These are phyloP conservation scores for Agrypnus murinus DNA, from an alignment of 2,888 invertebrate species.

Conservation along the genomic window DNA sequence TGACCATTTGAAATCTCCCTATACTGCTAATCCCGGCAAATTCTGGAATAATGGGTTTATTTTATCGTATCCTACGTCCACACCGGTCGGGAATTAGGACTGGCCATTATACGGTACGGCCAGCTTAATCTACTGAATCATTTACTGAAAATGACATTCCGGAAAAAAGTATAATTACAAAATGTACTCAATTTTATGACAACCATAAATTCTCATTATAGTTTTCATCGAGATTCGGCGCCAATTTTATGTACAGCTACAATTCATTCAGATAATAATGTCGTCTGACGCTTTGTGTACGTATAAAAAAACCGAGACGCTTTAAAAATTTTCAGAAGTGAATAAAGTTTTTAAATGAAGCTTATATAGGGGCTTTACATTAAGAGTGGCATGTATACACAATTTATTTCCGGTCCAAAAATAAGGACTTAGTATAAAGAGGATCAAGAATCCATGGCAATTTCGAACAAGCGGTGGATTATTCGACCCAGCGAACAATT, in stretches of 20 bases:
- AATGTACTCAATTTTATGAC: slow-evolving; percentile 46
- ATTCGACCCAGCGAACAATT: slow-evolving; percentile 52
- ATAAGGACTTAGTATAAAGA: slow-evolving; percentile 40
- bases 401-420: slow-evolving; percentile 43
- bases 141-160: slow-evolving; percentile 59
- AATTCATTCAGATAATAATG: neutral
- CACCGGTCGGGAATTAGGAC: slow-evolving; percentile 60
- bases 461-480: slow-evolving; percentile 51
- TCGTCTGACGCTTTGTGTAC: no score
- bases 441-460: slow-evolving; percentile 45
- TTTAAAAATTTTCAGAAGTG: no score
- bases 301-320: no score
- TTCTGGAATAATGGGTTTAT: slow-evolving; percentile 67
- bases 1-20: slow-evolving; percentile 64
- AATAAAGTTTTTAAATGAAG: neutral
- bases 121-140: slow-evolving; percentile 62
- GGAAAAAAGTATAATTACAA: slow-evolving; percentile 52
- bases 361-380: neutral
- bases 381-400: slow-evolving; percentile 20
- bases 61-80: slow-evolving; percentile 61
- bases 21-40: slow-evolving; percentile 65
- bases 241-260: slow-evolving; percentile 10
- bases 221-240: slow-evolving; percentile 32
- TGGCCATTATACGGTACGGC: slow-evolving; percentile 60
- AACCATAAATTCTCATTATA: slow-evolving; percentile 44